phyloP scores from a whole-genome alignment of 64 coral and sea anemone species.

The Actinia tenebrosa region DNA sequence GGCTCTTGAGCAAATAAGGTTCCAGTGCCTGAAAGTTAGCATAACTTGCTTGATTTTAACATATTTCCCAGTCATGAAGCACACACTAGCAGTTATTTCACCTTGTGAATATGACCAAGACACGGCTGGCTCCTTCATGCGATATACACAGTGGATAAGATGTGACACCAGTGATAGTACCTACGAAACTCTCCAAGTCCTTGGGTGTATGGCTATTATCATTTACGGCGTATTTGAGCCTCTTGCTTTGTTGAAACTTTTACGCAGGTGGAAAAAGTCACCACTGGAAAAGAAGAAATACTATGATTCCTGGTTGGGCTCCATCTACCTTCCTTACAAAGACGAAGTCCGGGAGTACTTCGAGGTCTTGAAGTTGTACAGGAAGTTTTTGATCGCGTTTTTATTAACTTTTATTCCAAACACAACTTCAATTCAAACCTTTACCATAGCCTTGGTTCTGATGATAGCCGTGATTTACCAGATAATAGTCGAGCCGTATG shows the following conservation, averaged over 20 bases:
- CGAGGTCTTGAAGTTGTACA: neutral
- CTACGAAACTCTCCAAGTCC: neutral
- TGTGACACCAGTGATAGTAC: neutral
- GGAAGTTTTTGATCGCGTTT: neutral
- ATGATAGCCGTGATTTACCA: neutral
- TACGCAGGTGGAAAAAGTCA: neutral
- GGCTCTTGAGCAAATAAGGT: neutral
- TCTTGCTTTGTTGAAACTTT: neutral
- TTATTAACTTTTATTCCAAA: neutral
- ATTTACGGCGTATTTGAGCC: neutral
- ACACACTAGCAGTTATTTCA: neutral
- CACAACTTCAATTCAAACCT: constrained; percentile 8
- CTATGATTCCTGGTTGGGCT: neutral
- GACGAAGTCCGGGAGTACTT: neutral
- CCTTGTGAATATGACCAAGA: neutral
- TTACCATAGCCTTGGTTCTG: neutral
- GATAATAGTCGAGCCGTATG: neutral
- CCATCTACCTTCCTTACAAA: neutral
- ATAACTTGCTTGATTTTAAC: constrained; percentile 15
- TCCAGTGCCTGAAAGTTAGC: constrained; percentile 1
- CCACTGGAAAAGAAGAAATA: neutral
- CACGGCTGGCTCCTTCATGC: neutral
- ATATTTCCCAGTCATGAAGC: constrained; percentile 19
- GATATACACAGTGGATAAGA: neutral
- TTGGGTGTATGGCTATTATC: neutral